phyloP scores from a whole-genome alignment of 2,888 invertebrate genomes.

The Agrochola macilenta region DNA sequence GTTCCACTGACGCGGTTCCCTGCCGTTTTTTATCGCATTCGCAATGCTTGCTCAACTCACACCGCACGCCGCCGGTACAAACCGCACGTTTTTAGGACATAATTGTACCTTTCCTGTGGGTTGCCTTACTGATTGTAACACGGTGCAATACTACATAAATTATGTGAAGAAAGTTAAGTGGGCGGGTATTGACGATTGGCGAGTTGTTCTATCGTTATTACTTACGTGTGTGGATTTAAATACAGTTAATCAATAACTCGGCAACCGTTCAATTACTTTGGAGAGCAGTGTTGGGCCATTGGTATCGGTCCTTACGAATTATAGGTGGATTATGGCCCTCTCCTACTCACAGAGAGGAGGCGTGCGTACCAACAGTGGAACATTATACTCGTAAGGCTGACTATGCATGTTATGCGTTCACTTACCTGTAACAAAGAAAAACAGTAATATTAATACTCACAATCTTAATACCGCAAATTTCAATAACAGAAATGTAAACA shows the following conservation, averaged over 20 bases:
- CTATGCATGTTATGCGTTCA: background rate
- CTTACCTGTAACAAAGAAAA: conserved; percentile 63
- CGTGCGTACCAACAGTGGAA: too few species aligned
- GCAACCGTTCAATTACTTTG: conserved; percentile 47
- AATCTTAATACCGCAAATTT: background rate
- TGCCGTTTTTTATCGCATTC: conserved; percentile 62
- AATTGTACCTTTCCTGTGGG: conserved; percentile 62
- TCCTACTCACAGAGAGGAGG: too few species aligned
- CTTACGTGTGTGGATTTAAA: conserved; percentile 33
- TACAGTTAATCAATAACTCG: background rate
- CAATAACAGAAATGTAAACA: background rate
- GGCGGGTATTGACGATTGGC: background rate
- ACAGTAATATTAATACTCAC: background rate
- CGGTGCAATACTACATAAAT: conserved; percentile 45
- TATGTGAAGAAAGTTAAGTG: conserved; percentile 40
- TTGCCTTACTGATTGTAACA: conserved; percentile 41
- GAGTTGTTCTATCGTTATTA: conserved; percentile 9
- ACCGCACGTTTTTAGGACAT: conserved; percentile 60
- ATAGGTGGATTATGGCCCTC: too few species aligned
- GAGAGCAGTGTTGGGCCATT: too few species aligned
- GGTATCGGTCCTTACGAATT: too few species aligned
- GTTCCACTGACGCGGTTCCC: conserved; percentile 47
- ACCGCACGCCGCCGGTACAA: conserved; percentile 42
- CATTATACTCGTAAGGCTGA: too few species aligned
- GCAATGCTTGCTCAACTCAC: conserved; percentile 48